These are phyloP conservation scores for Phoebastria nigripes DNA, from an alignment of 2,797 vertebrate species.

Conservation along the genomic window DNA sequence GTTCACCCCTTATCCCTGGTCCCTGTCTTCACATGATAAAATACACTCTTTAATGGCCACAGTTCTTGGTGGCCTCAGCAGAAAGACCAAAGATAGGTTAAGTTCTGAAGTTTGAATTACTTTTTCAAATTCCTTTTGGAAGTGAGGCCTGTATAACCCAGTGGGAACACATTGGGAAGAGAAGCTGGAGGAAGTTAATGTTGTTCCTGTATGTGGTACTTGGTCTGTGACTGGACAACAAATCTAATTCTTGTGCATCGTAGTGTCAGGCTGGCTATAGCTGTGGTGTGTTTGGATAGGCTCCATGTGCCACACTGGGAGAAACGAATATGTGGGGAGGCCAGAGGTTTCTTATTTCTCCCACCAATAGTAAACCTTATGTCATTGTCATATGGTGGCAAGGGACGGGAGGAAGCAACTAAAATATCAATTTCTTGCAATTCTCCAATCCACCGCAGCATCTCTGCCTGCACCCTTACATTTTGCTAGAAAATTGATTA, in stretches of 20 bases:
- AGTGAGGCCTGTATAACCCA: not conserved
- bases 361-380: not conserved
- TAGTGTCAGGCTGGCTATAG: not conserved
- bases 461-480: not conserved
- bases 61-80: not conserved
- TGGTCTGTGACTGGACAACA: not conserved
- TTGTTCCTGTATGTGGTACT: not conserved
- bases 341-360: not conserved
- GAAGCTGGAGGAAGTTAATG: not conserved
- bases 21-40: not conserved
- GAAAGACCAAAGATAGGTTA: not conserved
- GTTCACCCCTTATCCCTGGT: not conserved
- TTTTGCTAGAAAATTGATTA: not conserved
- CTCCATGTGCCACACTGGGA: not conserved
- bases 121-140: not conserved
- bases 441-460: not conserved
- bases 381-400: not conserved
- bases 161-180: not conserved
- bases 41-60: not conserved
- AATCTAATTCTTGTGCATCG: not conserved
- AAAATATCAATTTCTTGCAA: not conserved
- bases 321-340: not conserved
- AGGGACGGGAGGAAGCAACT: not conserved
- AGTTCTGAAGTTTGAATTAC: not conserved
- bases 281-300: not conserved